These are phyloP conservation scores for Harpegnathos saltator DNA, from an alignment of 1,140 invertebrate genomes.

Conservation along the genomic window DNA sequence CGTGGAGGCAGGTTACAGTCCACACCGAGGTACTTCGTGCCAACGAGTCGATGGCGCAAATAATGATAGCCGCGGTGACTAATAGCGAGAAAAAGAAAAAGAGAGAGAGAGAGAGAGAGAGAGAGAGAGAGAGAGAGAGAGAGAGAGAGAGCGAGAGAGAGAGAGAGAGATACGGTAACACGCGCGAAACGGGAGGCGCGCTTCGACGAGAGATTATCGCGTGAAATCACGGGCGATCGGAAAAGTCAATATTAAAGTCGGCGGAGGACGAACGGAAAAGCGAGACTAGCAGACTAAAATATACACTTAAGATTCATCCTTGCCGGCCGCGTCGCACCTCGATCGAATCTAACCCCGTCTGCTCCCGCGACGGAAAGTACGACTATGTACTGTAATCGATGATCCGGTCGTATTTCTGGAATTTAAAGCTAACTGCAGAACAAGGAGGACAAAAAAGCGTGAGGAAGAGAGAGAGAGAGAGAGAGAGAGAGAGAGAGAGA, in stretches of 20 bases:
- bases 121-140: no score
- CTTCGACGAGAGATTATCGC: background rate
- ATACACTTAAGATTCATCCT: conserved; percentile 11
- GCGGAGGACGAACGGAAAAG: background rate
- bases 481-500: no score
- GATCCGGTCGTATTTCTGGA: conserved; percentile 4
- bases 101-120: no score
- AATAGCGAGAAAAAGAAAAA: conserved; percentile 26
- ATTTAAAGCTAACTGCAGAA: conserved; percentile 2
- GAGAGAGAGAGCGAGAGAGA: no score
- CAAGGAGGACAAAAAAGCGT: no score
- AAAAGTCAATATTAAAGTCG: background rate
- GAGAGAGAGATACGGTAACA: no score
- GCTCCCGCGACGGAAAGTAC: background rate
- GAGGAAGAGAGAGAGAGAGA: no score
- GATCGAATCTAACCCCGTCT: no score
- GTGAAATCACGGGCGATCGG: background rate
- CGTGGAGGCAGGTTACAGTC: conserved; percentile 36
- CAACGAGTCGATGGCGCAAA: conserved; percentile 18
- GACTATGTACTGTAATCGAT: background rate
- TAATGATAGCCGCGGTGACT: conserved; percentile 10
- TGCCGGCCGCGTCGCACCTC: no score
- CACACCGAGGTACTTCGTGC: background rate
- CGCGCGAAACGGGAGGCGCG: background rate
- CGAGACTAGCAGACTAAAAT: no score